Conservation (phyloP, 2,113 vertebrate species). For the Caretta caretta region DNA sequence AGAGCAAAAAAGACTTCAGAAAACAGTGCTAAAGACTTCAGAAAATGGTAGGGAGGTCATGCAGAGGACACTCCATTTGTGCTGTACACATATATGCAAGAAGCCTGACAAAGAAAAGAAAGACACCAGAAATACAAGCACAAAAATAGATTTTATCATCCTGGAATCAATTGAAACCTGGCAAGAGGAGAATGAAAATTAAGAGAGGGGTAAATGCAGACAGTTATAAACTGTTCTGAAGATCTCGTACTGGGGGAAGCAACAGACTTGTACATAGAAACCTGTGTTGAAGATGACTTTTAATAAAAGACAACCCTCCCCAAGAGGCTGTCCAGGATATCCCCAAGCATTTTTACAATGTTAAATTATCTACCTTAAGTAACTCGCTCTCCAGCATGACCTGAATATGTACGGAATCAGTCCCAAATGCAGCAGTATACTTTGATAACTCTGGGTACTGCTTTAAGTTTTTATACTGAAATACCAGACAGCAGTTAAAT, state of each 20-base stretch:
- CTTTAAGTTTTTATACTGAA: neutral
- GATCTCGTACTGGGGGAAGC: neutral
- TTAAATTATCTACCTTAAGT: neutral
- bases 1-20: neutral
- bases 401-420: neutral
- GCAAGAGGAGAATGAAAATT: slow-evolving; percentile 1
- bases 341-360: neutral
- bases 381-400: neutral
- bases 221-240: neutral
- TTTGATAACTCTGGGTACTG: neutral
- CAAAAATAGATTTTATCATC: neutral
- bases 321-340: neutral
- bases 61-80: neutral
- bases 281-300: neutral
- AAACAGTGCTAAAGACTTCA: neutral
- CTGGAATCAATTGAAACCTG: neutral
- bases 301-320: neutral
- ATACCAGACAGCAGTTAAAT: neutral
- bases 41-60: neutral
- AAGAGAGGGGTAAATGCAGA: neutral
- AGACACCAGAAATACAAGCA: neutral
- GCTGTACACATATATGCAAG: neutral
- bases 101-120: neutral
- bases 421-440: neutral
- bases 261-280: neutral